A percentile compares a stretch with the other conserved stretches of the same genome.
These are phyloP conservation scores for Dioctria linearis DNA, from an alignment of 2,888 invertebrate genomes.

Conservation along the genomic window DNA sequence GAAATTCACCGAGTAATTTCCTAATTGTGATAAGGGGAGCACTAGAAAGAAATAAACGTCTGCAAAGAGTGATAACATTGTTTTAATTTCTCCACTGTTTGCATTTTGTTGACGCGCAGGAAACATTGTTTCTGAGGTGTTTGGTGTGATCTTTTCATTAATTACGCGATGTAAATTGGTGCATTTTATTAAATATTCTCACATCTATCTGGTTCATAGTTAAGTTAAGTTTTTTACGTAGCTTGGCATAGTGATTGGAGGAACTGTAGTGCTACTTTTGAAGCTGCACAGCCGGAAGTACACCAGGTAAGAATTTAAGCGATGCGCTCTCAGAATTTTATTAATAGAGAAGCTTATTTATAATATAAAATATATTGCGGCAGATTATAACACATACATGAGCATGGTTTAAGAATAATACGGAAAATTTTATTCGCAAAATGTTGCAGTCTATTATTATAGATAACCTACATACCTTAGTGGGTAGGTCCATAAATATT, in stretches of 20 bases:
- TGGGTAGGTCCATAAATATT: not conserved
- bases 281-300: no score
- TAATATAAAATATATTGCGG: no score
- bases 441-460: conserved; percentile 24
- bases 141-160: not conserved
- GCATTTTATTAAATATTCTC: conserved; percentile 17
- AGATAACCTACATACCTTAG: not conserved
- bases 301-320: no score
- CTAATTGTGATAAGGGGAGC: conserved; percentile 20
- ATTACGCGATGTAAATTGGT: not conserved
- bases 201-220: no score
- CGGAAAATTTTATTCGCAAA: not conserved
- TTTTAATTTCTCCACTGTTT: not conserved
- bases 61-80: conserved; percentile 15
- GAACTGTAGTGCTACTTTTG: no score
- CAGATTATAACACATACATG: no score
- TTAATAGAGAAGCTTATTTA: no score
- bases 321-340: no score
- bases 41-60: conserved; percentile 1
- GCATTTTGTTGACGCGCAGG: not conserved
- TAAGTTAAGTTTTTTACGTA: no score
- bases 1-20: conserved; percentile 16
- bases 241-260: no score
- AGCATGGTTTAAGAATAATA: no score
- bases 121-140: conserved; percentile 3